Evolutionary conservation across 2,113 vertebrate species (phyloP).

Genomic region (Amia ocellicauda): DNA sequence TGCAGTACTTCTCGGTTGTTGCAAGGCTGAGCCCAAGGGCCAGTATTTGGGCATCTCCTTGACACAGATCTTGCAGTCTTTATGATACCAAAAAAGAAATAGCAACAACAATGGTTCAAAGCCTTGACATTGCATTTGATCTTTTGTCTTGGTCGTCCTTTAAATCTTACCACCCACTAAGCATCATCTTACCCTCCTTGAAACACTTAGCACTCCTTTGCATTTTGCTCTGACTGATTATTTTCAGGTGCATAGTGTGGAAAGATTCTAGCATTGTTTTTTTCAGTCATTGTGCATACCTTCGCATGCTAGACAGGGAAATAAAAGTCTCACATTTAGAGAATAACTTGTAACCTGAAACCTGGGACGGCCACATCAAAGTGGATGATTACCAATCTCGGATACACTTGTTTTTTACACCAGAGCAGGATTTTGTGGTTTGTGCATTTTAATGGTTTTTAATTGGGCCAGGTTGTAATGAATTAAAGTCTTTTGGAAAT

Average conservation of each 20-base stretch:
- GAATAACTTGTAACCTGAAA: too few relatives aligned
- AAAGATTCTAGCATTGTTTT: constrained; percentile 32
- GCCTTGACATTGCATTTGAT: constrained; percentile 58
- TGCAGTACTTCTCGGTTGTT: too few relatives aligned
- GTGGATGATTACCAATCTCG: too few relatives aligned
- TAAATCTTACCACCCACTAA: constrained; percentile 57
- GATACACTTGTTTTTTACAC: too few relatives aligned
- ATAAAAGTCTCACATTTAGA: not conserved
- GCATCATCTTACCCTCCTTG: constrained; percentile 61
- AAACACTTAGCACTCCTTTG: constrained; percentile 46
- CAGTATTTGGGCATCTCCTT: too few relatives aligned
- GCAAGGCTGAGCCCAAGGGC: too few relatives aligned
- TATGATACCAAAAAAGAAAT: not conserved
- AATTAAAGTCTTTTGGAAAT: not conserved
- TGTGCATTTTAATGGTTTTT: too few relatives aligned
- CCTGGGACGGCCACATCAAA: too few relatives aligned
- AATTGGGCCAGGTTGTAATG: too few relatives aligned
- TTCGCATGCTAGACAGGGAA: not conserved
- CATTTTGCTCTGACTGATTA: constrained; percentile 51
- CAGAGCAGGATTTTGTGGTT: too few relatives aligned
- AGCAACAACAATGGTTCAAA: constrained; percentile 62
- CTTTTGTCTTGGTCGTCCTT: constrained; percentile 58
- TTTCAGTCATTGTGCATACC: constrained; percentile 7
- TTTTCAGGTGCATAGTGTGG: constrained; percentile 41
- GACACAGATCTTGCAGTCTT: too few relatives aligned